Evolutionary conservation across 2,797 vertebrate species (phyloP).

Genomic region (Sardinella longiceps): DNA sequence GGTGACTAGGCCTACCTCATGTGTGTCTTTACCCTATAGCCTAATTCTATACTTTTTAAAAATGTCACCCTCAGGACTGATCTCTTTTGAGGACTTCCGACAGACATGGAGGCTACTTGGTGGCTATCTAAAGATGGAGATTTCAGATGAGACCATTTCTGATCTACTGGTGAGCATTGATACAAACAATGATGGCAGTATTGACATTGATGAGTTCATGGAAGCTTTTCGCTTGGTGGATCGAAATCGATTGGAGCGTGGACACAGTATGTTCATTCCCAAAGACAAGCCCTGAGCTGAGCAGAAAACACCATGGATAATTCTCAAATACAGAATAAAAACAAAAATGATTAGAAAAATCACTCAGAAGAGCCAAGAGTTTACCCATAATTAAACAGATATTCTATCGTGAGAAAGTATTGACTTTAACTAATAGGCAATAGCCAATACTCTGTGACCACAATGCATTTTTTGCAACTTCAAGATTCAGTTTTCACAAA

Average conservation of each 20-base stretch:
- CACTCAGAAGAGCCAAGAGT: not conserved
- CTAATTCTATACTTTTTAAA: not conserved
- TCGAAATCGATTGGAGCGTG: slow-evolving; percentile 75
- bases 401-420: not conserved
- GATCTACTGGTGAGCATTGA: slow-evolving; percentile 88
- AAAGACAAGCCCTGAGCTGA: slow-evolving; percentile 30
- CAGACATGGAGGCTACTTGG: slow-evolving; percentile 94
- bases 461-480: not conserved
- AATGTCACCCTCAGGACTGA: slow-evolving; percentile 76
- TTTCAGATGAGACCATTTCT: slow-evolving; percentile 83
- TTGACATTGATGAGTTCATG: slow-evolving; percentile 95
- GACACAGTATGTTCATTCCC: slow-evolving; percentile 73
- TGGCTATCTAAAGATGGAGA: slow-evolving; percentile 83
- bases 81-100: slow-evolving; percentile 90
- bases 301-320: not conserved
- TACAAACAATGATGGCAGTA: slow-evolving; percentile 90
- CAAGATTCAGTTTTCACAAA: not conserved
- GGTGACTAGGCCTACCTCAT: no score
- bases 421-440: not conserved
- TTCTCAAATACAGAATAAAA: not conserved
- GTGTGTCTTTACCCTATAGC: no score
- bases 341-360: not conserved
- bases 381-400: not conserved
- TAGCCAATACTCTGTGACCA: not conserved
- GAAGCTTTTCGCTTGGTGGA: slow-evolving; percentile 94